Evolutionary conservation across 2,888 invertebrate species (phyloP).

Genomic region (Scaptomyza tumidula): DNA sequence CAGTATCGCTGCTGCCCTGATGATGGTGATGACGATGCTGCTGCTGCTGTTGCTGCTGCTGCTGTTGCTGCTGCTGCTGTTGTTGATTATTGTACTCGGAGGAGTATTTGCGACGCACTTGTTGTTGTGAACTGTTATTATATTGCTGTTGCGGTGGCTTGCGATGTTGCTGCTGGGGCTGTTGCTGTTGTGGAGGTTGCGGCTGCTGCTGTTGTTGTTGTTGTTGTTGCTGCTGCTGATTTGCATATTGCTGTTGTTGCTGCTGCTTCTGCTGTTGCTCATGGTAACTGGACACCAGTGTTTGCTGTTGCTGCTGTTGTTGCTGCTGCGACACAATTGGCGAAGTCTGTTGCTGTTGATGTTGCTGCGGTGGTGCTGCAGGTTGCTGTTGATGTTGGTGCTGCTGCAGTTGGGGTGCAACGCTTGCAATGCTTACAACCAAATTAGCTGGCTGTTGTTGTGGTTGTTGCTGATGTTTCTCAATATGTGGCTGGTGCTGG

Average conservation of each 20-base stretch:
- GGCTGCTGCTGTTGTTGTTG: constrained; percentile 57
- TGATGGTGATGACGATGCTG: constrained; percentile 53
- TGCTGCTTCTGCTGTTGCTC: constrained; percentile 82
- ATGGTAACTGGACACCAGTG: neutral
- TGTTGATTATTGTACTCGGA: constrained; percentile 69
- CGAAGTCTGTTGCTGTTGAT: constrained; percentile 36
- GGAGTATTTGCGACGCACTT: constrained; percentile 75
- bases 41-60: constrained; percentile 56
- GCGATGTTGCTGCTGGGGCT: constrained; percentile 48
- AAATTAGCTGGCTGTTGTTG: constrained; percentile 39
- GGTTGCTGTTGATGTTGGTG: constrained; percentile 63
- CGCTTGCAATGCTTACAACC: constrained; percentile 53
- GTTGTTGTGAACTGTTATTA: constrained; percentile 60
- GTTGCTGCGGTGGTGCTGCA: constrained; percentile 38
- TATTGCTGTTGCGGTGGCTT: constrained; percentile 67
- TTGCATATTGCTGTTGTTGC: constrained; percentile 24
- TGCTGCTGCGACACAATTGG: constrained; percentile 54
- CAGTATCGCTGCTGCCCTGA: constrained; percentile 67
- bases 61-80: constrained; percentile 49
- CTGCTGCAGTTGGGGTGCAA: constrained; percentile 84
- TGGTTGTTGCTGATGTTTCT: constrained; percentile 42
- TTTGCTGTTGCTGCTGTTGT: constrained; percentile 9
- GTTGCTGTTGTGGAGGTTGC: constrained; percentile 54
- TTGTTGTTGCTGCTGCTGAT: constrained; percentile 48
- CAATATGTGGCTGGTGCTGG: constrained; percentile 18